Evolutionary conservation across 1,140 invertebrate genomes (phyloP).

Genomic region (Campoletis sonorensis): DNA sequence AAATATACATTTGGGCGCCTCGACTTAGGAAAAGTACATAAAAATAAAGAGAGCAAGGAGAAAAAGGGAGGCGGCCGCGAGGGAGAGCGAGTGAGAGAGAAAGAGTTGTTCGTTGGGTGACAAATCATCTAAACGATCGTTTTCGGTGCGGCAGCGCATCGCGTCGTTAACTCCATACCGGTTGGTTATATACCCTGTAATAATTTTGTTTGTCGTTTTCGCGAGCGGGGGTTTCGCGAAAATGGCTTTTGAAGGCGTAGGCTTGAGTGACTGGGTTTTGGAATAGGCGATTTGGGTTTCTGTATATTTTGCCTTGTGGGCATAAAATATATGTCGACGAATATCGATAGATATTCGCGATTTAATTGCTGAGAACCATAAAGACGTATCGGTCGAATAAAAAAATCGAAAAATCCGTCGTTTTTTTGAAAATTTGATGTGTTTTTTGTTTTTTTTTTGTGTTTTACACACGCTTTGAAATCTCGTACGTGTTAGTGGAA

Average conservation of each 20-base stretch:
- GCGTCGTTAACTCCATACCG: not conserved
- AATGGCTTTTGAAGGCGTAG: constrained; percentile 30
- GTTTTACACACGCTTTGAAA: not conserved
- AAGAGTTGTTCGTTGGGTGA: not conserved
- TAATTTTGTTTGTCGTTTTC: constrained; percentile 43
- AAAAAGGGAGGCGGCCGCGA: not conserved
- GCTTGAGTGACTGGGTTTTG: constrained; percentile 17
- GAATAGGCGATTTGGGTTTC: constrained; percentile 5
- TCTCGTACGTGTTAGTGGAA: not conserved
- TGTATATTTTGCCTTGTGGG: not conserved
- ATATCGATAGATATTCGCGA: not conserved
- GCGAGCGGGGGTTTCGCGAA: constrained; percentile 30
- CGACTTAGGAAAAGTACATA: not conserved
- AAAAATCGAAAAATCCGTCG: not conserved
- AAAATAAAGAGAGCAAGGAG: not conserved
- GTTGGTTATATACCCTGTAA: constrained; percentile 1
- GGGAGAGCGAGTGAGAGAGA: not conserved
- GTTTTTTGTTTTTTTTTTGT: no score
- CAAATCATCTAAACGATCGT: constrained; percentile 42
- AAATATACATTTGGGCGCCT: not conserved
- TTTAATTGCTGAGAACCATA: no score
- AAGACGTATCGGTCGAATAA: not conserved
- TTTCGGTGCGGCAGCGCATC: constrained; percentile 19
- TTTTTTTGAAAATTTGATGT: not conserved
- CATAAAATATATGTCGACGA: no score